These are phyloP conservation scores for Hydropsyche tenuis DNA, from an alignment of 1,140 invertebrate genomes.

Conservation along the genomic window DNA sequence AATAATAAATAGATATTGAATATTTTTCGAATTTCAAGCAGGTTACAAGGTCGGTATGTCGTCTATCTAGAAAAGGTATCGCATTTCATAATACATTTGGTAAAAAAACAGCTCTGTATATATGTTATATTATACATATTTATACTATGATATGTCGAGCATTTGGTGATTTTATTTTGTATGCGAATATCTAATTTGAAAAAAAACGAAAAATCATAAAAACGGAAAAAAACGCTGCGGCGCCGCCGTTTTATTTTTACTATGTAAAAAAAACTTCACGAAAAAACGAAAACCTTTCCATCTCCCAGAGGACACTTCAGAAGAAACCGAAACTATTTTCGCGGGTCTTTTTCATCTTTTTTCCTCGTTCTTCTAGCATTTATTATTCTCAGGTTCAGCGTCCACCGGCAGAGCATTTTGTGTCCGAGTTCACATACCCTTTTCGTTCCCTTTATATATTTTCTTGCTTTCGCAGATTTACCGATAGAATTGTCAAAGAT, in stretches of 20 bases:
- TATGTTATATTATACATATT: too few species aligned
- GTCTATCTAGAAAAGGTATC: too few species aligned
- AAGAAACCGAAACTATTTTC: conserved; percentile 27
- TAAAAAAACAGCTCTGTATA: too few species aligned
- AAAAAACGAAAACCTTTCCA: not conserved
- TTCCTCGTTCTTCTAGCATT: conserved; percentile 2
- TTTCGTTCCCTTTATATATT: not conserved
- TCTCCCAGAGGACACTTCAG: conserved; percentile 17
- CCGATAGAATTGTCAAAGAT: conserved; percentile 23
- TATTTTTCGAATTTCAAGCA: too few species aligned
- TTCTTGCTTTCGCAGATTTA: not conserved
- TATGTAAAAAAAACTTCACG: not conserved
- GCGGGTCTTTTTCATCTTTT: conserved; percentile 23
- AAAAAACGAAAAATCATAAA: too few species aligned
- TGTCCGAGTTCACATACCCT: conserved; percentile 1
- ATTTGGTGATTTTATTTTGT: not conserved
- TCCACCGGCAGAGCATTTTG: conserved; percentile 19
- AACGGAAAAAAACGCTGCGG: too few species aligned
- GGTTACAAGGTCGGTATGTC: too few species aligned
- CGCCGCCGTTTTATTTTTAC: not conserved
- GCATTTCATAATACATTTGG: too few species aligned
- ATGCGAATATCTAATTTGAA: not conserved
- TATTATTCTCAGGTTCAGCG: conserved; percentile 22
- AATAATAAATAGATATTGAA: too few species aligned
- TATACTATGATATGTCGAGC: not conserved